Conservation (phyloP, 2,888 invertebrate genomes). For the Melangyna quadrimaculata region DNA sequence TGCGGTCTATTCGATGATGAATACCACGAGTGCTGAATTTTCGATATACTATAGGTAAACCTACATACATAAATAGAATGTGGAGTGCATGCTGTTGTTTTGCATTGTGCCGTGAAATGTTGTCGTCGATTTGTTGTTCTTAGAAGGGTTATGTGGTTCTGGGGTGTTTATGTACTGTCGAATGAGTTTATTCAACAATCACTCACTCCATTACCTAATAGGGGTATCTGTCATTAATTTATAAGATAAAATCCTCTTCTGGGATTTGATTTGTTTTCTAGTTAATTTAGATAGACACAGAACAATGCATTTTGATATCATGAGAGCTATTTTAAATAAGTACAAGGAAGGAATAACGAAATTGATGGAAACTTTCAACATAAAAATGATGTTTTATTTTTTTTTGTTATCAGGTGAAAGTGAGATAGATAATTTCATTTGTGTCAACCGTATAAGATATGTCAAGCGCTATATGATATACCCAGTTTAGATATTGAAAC, state of each 20-base stretch:
- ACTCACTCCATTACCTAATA: background rate
- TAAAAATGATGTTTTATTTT: too few species aligned
- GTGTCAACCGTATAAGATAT: too few species aligned
- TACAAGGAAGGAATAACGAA: background rate
- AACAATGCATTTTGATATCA: background rate
- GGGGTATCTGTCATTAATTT: background rate
- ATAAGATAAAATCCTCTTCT: background rate
- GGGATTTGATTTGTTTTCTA: background rate
- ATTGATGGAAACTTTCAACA: too few species aligned
- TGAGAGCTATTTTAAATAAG: background rate
- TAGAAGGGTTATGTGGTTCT: background rate
- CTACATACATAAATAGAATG: too few species aligned
- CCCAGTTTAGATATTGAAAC: too few species aligned
- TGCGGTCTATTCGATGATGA: constrained; percentile 22
- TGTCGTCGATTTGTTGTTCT: background rate
- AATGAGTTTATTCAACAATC: background rate
- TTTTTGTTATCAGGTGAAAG: too few species aligned
- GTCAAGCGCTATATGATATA: too few species aligned
- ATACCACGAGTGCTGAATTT: constrained; percentile 16
- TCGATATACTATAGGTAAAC: too few species aligned
- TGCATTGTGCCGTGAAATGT: background rate
- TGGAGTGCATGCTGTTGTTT: background rate
- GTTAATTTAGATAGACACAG: background rate
- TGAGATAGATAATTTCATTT: too few species aligned
- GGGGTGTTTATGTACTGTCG: background rate